Conservation (phyloP, 2,113 vertebrate genomes). For the Gadus macrocephalus region DNA sequence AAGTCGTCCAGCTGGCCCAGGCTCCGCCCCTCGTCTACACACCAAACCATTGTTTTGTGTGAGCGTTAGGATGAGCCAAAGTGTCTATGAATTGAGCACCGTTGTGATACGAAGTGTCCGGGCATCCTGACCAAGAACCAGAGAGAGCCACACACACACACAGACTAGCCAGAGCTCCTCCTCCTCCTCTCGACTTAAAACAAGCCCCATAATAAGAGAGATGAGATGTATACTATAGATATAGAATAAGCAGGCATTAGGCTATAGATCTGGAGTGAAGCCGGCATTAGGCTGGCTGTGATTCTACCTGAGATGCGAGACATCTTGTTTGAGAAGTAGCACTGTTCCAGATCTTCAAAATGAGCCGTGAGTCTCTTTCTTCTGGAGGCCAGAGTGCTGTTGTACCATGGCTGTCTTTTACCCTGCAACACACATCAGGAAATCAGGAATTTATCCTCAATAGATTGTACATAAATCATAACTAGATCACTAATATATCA, state of each 20-base stretch:
- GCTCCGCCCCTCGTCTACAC: constrained; percentile 89
- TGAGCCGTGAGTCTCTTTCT: constrained; percentile 94
- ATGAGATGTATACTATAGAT: too few relatives aligned
- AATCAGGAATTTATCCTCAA: too few relatives aligned
- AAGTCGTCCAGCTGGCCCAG: constrained; percentile 97
- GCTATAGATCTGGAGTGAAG: background rate
- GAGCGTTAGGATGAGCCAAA: too few relatives aligned
- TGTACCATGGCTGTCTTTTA: constrained; percentile 96
- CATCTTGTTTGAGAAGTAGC: constrained; percentile 98
- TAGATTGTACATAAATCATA: too few relatives aligned
- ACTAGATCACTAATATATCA: too few relatives aligned
- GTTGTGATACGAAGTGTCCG: too few relatives aligned
- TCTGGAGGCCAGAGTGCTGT: constrained; percentile 90
- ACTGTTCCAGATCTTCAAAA: constrained; percentile 97
- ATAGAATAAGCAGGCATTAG: background rate
- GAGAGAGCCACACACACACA: too few relatives aligned
- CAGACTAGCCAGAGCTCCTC: too few relatives aligned
- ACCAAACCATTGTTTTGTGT: background rate
- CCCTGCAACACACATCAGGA: constrained; percentile 64
- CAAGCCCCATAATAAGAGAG: background rate
- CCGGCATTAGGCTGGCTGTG: background rate
- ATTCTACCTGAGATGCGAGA: constrained; percentile 87
- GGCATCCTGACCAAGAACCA: too few relatives aligned
- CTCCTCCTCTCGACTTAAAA: too few relatives aligned
- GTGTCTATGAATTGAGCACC: too few relatives aligned